These are phyloP conservation scores for Salvelinus sp. DNA, from an alignment of 2,113 vertebrate genomes.

Conservation along the genomic window DNA sequence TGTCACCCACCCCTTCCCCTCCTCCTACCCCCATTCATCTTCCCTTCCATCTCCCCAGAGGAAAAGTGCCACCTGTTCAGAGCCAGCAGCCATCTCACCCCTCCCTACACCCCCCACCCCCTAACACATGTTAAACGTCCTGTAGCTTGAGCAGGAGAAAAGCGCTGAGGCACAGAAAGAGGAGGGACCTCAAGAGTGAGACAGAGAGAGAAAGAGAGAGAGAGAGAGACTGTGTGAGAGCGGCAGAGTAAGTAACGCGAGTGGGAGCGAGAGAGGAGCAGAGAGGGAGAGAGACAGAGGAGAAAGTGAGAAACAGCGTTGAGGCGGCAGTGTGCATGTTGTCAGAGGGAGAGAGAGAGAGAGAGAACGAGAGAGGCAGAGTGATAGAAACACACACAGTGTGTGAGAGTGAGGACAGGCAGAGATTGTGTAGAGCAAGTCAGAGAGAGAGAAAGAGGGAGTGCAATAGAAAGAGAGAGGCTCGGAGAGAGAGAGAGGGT, in stretches of 20 bases:
- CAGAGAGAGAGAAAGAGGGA: conserved; percentile 10
- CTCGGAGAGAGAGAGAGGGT: conserved; percentile 1
- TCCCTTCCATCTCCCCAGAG: conserved; percentile 44
- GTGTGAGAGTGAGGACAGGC: not conserved
- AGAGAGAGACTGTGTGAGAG: conserved; percentile 1
- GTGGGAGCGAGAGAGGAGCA: conserved; percentile 10
- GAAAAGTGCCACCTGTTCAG: conserved; percentile 67
- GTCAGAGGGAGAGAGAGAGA: conserved; percentile 16
- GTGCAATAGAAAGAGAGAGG: conserved; percentile 16
- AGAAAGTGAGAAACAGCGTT: not conserved
- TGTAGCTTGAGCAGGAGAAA: conserved; percentile 49
- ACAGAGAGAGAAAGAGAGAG: conserved; percentile 17
- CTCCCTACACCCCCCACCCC: not conserved
- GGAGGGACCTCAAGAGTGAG: conserved; percentile 17
- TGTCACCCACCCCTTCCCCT: conserved; percentile 32
- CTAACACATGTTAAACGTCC: conserved; percentile 65
- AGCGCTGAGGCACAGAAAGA: conserved; percentile 6
- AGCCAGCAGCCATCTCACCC: conserved; percentile 55
- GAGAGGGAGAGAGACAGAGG: conserved; percentile 10
- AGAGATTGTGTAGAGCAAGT: conserved; percentile 1
- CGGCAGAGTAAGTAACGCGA: not conserved
- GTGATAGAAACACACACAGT: conserved; percentile 1
- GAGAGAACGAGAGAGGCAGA: conserved; percentile 19
- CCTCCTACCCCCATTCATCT: not conserved
- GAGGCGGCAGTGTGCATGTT: not conserved